Percentiles rank a stretch among this genome's conserved stretches.
phyloP scores from a whole-genome alignment of 2,888 invertebrate species.

The Eristalis intricaria region DNA sequence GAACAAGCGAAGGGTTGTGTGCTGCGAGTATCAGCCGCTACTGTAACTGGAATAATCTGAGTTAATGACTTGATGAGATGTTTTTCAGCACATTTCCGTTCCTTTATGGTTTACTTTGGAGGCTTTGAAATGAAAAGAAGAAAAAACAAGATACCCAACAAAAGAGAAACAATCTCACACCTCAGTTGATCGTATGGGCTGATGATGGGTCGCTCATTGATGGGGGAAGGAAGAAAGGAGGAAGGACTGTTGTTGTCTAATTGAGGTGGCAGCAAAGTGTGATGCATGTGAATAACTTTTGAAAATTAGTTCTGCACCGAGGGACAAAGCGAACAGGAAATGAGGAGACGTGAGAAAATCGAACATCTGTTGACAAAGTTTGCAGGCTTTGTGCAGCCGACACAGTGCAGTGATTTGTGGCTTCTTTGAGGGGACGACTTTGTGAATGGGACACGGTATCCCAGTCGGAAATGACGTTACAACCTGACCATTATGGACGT shows the following conservation, averaged over 20 bases:
- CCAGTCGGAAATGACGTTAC: too few species aligned
- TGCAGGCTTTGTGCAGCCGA: neutral
- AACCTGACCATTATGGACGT: too few species aligned
- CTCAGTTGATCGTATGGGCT: neutral
- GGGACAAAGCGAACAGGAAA: neutral
- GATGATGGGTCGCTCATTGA: neutral
- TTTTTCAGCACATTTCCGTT: slow-evolving; percentile 40
- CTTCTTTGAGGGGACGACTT: too few species aligned
- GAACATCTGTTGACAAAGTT: neutral
- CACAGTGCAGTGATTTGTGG: too few species aligned
- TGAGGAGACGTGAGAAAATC: neutral
- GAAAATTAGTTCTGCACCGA: neutral
- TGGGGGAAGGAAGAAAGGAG: neutral
- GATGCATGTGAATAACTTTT: neutral
- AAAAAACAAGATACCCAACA: neutral
- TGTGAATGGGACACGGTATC: too few species aligned
- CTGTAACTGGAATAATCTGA: slow-evolving; percentile 27
- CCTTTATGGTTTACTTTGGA: slow-evolving; percentile 13
- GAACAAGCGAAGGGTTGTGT: slow-evolving; percentile 13
- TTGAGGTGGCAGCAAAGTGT: neutral
- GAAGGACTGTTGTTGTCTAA: neutral
- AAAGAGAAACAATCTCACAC: neutral
- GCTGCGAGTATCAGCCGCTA: neutral
- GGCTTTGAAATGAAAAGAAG: neutral
- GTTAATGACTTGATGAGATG: slow-evolving; percentile 36